Percentiles rank a stretch among this genome's conserved stretches.
Conservation (phyloP, 2,888 invertebrate genomes). For the Junonia oenone region DNA sequence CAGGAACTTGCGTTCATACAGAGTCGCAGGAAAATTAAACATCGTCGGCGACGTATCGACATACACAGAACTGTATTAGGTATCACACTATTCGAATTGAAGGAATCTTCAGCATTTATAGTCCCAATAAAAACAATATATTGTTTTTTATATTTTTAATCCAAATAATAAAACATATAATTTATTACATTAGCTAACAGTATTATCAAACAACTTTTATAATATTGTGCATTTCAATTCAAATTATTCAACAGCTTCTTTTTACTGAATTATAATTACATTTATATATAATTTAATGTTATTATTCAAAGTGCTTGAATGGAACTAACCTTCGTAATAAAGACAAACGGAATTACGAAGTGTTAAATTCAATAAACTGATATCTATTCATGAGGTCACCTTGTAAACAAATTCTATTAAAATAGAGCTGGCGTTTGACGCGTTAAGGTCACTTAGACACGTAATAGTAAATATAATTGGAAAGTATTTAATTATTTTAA, state of each 20-base stretch:
- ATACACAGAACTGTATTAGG: no score
- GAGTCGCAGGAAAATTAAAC: no score
- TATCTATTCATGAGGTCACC: conserved; percentile 22
- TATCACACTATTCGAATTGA: no score
- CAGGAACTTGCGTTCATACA: no score
- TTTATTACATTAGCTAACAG: no score
- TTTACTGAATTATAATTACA: neutral
- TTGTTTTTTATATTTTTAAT: no score
- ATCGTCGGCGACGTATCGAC: no score
- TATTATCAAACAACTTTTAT: neutral
- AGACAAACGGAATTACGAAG: neutral
- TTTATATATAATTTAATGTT: neutral
- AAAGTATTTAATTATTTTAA: conserved; percentile 1
- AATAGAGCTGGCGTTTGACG: conserved; percentile 6
- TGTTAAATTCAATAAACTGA: conserved; percentile 10
- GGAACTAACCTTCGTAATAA: neutral
- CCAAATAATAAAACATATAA: no score
- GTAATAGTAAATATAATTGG: conserved; percentile 12
- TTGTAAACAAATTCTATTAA: conserved; percentile 16
- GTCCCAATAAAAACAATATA: no score
- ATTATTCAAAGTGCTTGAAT: neutral
- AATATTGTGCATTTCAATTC: neutral
- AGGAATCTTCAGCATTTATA: no score
- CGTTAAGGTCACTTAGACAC: conserved; percentile 14
- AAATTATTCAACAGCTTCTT: neutral